phyloP scores from a whole-genome alignment of 2,113 vertebrate species.

The Megaleporinus macrocephalus region DNA sequence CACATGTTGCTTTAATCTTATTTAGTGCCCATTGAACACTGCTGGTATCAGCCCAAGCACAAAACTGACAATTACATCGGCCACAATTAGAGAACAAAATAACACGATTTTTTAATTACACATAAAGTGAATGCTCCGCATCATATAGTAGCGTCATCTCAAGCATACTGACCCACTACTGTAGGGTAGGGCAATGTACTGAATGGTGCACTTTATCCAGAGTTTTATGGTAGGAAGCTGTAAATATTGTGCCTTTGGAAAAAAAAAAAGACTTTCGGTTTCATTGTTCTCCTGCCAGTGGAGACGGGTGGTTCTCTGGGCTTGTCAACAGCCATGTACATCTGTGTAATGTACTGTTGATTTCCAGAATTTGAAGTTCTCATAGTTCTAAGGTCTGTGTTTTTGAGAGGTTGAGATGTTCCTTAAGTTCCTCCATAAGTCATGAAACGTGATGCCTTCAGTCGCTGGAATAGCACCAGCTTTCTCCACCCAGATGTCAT shows the following conservation, averaged over 20 bases:
- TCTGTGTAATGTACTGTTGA: conserved; percentile 5
- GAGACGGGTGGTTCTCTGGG: conserved; percentile 9
- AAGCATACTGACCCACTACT: conserved; percentile 45
- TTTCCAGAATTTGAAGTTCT: conserved; percentile 11
- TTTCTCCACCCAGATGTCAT: not conserved
- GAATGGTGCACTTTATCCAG: conserved; percentile 72
- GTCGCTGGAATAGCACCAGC: not conserved
- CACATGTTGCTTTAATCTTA: conserved; percentile 46
- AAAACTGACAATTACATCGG: conserved; percentile 51
- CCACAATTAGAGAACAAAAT: conserved; percentile 18
- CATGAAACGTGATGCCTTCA: not conserved
- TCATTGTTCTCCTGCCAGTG: conserved; percentile 38
- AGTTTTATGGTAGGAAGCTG: conserved; percentile 65
- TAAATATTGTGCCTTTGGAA: conserved; percentile 78
- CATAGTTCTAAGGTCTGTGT: not conserved
- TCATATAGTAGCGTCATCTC: conserved; percentile 26
- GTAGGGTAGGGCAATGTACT: conserved; percentile 62
- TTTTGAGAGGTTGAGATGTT: not conserved
- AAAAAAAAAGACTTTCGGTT: conserved; percentile 56
- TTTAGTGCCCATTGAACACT: conserved; percentile 6
- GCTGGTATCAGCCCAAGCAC: conserved; percentile 46
- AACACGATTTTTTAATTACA: not conserved
- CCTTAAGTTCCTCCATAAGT: conserved; percentile 11
- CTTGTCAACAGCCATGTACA: conserved; percentile 22
- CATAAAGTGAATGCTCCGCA: not conserved